phyloP scores from a whole-genome alignment of 2,113 vertebrate species.

The Syngnathus scovelli region DNA sequence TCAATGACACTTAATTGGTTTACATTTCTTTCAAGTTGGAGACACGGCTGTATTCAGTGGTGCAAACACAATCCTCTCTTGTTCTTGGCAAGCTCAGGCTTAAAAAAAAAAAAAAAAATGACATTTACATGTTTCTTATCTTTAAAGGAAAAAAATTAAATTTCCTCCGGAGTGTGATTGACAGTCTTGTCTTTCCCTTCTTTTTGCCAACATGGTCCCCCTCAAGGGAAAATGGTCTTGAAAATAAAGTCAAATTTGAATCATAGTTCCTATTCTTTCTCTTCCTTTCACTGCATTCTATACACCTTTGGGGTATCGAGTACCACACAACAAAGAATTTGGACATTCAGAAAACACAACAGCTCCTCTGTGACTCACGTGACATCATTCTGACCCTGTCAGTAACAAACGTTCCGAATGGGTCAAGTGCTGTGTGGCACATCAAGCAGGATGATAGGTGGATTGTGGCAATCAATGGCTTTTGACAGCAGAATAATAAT shows the following conservation, averaged over 20 bases:
- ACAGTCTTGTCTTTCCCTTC: neutral
- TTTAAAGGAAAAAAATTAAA: neutral
- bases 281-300: neutral
- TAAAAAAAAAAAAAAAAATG: neutral
- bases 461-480: constrained; percentile 35
- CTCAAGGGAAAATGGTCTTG: neutral
- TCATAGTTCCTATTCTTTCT: neutral
- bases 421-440: constrained; percentile 25
- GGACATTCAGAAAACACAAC: constrained; percentile 16
- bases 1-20: constrained; percentile 10
- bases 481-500: constrained; percentile 40
- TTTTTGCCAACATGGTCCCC: neutral
- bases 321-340: neutral
- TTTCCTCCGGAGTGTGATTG: neutral
- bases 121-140: neutral
- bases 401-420: constrained; percentile 29
- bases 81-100: neutral
- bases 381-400: constrained; percentile 45
- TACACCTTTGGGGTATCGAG: neutral
- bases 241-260: neutral
- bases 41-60: neutral
- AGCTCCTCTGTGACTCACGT: constrained; percentile 27
- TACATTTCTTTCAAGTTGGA: neutral
- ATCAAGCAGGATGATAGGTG: constrained; percentile 8
- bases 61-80: neutral